Percentiles rank a stretch among this genome's conserved stretches.
Evolutionary conservation across 1,140 invertebrate genomes (phyloP).

Genomic region (Drosophila athabasca): DNA sequence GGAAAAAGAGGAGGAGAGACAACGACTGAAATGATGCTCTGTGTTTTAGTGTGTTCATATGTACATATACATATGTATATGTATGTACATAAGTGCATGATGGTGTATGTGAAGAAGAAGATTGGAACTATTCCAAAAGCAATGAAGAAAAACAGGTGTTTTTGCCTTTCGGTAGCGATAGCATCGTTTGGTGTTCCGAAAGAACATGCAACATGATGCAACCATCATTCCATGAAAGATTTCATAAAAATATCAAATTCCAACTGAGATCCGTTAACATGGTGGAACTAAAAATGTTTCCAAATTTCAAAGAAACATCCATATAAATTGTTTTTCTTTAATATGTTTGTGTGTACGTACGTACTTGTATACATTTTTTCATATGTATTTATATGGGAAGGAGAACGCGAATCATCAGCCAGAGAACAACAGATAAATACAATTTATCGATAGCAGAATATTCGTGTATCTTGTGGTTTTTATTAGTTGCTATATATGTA

Average conservation of each 20-base stretch:
- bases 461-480: slow-evolving; percentile 2
- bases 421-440: slow-evolving; percentile 32
- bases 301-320: slow-evolving; percentile 1
- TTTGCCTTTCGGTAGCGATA: neutral
- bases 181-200: too few species aligned
- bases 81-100: slow-evolving; percentile 2
- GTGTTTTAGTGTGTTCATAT: neutral
- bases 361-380: too few species aligned
- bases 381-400: neutral
- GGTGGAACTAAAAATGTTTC: neutral
- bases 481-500: slow-evolving; percentile 41
- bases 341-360: too few species aligned
- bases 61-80: neutral
- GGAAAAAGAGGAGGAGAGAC: slow-evolving; percentile 22
- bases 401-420: slow-evolving; percentile 12
- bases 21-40: slow-evolving; percentile 4
- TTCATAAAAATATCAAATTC: too few species aligned
- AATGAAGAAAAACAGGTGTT: slow-evolving; percentile 12
- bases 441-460: slow-evolving; percentile 47
- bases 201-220: too few species aligned
- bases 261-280: too few species aligned
- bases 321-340: slow-evolving; percentile 24
- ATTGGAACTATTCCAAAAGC: neutral
- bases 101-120: neutral
- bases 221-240: too few species aligned